Base-by-base conservation (phyloP, 2,888 invertebrate species). In the Harpalus rufipes region DNA sequence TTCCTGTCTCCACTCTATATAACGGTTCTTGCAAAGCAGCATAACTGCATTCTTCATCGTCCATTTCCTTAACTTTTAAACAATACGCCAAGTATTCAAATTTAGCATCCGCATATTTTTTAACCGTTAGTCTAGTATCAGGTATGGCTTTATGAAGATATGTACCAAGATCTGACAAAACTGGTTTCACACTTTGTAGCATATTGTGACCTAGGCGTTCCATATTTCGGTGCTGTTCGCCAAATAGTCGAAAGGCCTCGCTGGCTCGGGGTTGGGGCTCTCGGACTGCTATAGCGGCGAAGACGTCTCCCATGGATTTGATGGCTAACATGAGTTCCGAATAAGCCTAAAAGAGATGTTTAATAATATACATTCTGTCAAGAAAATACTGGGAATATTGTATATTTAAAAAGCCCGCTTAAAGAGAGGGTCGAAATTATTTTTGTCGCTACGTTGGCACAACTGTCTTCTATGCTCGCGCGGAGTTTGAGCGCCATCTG, bases 51-150 rank as follows among this genome's bases (percentile, higher is more conserved):
- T 99, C 99, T 89, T 99, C 99, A 89, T 99, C 99, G 88, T 99
- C 99, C 97, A 99, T 97, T 91, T 99, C 99, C 90, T 99, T 99
- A 0, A 99, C 98, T 92, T 99, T 99, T 84, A 99, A 92, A 89
- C 99, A 99, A 90, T 99, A 99, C 0, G 99, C 99, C 83, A 99
- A 92, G 90, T 99, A 99, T 89, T 99, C 99, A 90, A 99, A 99
- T 91, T 99, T 99, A 0, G 97, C 97, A 91, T 99, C 99, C 0
- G 99, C 97, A 90, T 99, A 99, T 89, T 99, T 99, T 88, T 97
- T 96, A 59, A 99, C 98, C 0, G 99, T 99, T 44, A 99, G 92
- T 89, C 98, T 96, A 0, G 99, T 99, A 90, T 99, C 99, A 0
- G 99, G 99, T 88, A 99, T 98, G 0, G 99, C 99, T 91, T 99